These are phyloP conservation scores for Hirtodrosophila cameraria DNA, from an alignment of 2,888 invertebrate genomes.

Conservation along the genomic window DNA sequence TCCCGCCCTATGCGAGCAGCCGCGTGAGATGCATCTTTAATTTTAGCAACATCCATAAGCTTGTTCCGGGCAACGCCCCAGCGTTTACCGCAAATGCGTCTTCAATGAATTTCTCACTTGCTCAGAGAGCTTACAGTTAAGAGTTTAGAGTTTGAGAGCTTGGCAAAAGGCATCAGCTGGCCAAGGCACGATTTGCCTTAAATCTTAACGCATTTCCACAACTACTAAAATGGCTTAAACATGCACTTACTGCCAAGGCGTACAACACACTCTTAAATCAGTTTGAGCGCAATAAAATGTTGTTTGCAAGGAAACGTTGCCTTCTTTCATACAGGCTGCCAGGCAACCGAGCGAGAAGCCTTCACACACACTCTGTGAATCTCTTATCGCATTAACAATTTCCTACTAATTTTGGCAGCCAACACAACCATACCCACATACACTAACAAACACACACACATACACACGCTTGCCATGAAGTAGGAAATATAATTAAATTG, in stretches of 20 bases:
- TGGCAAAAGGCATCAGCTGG: slow-evolving; percentile 56
- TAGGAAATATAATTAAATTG: slow-evolving; percentile 70
- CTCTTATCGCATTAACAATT: slow-evolving; percentile 76
- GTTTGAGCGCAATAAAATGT: slow-evolving; percentile 53
- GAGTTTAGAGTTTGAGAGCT: no score
- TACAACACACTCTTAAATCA: slow-evolving; percentile 53
- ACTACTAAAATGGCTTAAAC: slow-evolving; percentile 14
- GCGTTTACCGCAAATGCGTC: slow-evolving; percentile 68
- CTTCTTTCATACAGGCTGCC: slow-evolving; percentile 18
- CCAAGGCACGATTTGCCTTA: slow-evolving; percentile 51
- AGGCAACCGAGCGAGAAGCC: slow-evolving; percentile 34
- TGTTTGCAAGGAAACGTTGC: not conserved
- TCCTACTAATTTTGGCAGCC: slow-evolving; percentile 66
- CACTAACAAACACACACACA: slow-evolving; percentile 17
- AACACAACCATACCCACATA: no score
- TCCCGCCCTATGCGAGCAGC: slow-evolving; percentile 15
- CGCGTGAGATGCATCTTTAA: slow-evolving; percentile 71
- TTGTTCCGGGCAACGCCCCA: slow-evolving; percentile 26
- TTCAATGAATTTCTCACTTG: slow-evolving; percentile 69
- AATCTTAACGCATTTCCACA: slow-evolving; percentile 40
- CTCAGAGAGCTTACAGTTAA: slow-evolving; percentile 34
- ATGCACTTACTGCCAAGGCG: slow-evolving; percentile 5
- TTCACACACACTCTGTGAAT: slow-evolving; percentile 41
- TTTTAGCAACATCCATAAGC: slow-evolving; percentile 47
- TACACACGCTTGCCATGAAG: slow-evolving; percentile 4